A percentile compares a stretch with the other conserved stretches of the same genome.
Evolutionary conservation across 1,140 invertebrate species (phyloP).

Genomic region (Streblospio benedicti): DNA sequence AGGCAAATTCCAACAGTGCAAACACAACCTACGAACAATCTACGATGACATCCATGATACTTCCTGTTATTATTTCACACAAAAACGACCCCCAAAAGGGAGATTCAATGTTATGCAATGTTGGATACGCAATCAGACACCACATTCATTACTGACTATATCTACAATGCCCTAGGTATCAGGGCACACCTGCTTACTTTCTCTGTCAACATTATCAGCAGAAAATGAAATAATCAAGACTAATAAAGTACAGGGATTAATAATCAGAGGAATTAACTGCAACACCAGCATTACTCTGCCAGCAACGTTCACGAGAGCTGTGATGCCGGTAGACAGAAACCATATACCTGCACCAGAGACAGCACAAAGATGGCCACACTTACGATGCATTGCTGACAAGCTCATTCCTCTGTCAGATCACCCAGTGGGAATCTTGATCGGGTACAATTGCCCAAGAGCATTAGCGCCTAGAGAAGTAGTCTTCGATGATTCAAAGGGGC

Average conservation of each 20-base stretch:
- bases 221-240: background rate
- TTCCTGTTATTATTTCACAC: conserved; percentile 1
- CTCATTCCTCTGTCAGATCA: background rate
- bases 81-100: background rate
- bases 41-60: conserved; percentile 7
- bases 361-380: conserved; percentile 3
- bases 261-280: background rate
- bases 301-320: background rate
- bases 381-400: background rate
- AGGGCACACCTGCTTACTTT: background rate
- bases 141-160: background rate
- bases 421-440: conserved; percentile 4
- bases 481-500: background rate
- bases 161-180: background rate
- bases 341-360: conserved; percentile 8
- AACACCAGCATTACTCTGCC: background rate
- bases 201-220: background rate
- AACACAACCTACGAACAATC: too few relatives aligned
- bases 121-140: background rate
- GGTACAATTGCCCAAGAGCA: conserved; percentile 3
- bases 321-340: background rate
- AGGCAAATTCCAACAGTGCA: too few relatives aligned
- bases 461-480: background rate
- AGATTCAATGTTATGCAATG: conserved; percentile 12
- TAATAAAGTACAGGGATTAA: background rate